These are phyloP conservation scores for Pavo muticus DNA, from an alignment of 2,113 vertebrate genomes.

Conservation along the genomic window DNA sequence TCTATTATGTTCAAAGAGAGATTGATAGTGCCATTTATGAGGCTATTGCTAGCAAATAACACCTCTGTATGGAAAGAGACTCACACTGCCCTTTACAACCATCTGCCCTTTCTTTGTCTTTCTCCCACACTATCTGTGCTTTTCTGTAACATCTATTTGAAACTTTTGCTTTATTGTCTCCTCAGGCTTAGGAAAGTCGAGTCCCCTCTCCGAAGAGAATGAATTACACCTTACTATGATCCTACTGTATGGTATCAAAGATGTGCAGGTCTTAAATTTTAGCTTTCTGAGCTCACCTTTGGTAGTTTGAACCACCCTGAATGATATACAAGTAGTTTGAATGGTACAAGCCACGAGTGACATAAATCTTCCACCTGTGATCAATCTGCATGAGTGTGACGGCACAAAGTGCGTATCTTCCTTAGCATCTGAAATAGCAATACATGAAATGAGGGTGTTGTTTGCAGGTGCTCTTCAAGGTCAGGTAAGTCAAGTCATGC, in stretches of 20 bases:
- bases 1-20: constrained; percentile 36
- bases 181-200: not conserved
- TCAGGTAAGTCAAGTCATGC: not conserved
- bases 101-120: constrained; percentile 4
- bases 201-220: not conserved
- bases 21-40: constrained; percentile 54
- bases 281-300: not conserved
- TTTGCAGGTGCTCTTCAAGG: not conserved
- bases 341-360: not conserved
- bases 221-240: not conserved
- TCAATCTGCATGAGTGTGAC: not conserved
- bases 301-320: not conserved
- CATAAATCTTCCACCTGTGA: not conserved
- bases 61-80: not conserved
- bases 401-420: not conserved
- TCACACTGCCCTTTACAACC: not conserved
- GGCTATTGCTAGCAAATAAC: constrained; percentile 46
- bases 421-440: not conserved
- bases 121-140: not conserved
- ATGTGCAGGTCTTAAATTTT: not conserved
- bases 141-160: constrained; percentile 6
- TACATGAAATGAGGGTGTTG: not conserved
- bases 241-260: not conserved
- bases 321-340: not conserved
- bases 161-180: constrained; percentile 9